These are phyloP conservation scores for Gastracanthus pulcherrimus DNA, from an alignment of 2,888 invertebrate genomes.

Conservation along the genomic window DNA sequence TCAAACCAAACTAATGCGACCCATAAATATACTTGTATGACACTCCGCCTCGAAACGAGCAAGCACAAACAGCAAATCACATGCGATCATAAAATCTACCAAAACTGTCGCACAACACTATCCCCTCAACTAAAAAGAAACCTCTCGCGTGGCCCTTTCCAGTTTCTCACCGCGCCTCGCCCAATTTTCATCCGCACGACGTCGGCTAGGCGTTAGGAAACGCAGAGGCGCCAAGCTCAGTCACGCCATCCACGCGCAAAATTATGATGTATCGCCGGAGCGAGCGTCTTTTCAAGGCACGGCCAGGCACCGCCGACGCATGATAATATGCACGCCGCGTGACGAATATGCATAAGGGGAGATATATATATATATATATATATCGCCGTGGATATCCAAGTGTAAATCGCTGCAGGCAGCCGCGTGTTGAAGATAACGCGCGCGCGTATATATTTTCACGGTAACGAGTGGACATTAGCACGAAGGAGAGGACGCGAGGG, in stretches of 20 bases:
- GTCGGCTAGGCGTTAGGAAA: not conserved
- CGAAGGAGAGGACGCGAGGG: not conserved
- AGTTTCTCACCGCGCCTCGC: not conserved
- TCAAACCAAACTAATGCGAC: no score
- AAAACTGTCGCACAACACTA: no score
- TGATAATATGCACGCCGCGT: conserved; percentile 2
- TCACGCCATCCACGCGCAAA: conserved; percentile 73
- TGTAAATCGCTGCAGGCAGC: not conserved
- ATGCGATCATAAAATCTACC: no score
- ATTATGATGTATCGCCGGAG: conserved; percentile 74
- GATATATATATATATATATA: no score
- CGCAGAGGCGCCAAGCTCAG: conserved; percentile 64
- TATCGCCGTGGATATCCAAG: not conserved
- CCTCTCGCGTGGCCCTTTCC: conserved; percentile 28
- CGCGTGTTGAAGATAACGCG: conserved; percentile 29
- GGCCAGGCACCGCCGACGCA: not conserved
- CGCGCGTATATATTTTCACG: conserved; percentile 26
- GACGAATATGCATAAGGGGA: not conserved
- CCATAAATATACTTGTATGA: no score
- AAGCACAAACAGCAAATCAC: no score
- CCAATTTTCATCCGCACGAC: not conserved
- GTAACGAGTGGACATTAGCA: conserved; percentile 47
- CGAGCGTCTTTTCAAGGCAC: conserved; percentile 69
- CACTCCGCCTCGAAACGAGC: no score
- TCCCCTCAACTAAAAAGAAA: no score